These are phyloP conservation scores for Ptychochromis oligacanthus DNA, from an alignment of 2,113 vertebrate genomes.

Conservation along the genomic window DNA sequence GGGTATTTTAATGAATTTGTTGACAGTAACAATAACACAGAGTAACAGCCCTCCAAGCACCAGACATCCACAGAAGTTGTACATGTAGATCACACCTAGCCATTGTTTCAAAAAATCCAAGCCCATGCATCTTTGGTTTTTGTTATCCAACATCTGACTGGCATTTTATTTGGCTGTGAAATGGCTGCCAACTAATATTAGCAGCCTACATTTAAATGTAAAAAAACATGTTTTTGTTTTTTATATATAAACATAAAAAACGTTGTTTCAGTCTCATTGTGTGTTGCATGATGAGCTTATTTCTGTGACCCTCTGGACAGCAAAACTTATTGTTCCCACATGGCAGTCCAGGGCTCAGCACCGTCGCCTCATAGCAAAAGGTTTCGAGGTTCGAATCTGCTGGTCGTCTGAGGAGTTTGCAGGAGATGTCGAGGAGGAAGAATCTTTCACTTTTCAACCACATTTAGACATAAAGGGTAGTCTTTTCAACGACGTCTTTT, in stretches of 20 bases:
- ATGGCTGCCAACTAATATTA: no score
- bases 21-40: background rate
- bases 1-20: background rate
- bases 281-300: background rate
- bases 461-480: background rate
- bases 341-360: background rate
- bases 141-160: background rate
- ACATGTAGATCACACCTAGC: background rate
- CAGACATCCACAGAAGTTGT: background rate
- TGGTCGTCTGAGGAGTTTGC: background rate
- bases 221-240: background rate
- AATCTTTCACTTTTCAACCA: conserved; percentile 10
- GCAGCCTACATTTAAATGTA: background rate
- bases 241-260: background rate
- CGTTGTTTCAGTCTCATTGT: background rate
- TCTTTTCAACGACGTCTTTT: background rate
- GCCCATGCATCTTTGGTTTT: background rate
- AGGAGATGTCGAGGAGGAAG: background rate
- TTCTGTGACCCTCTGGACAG: background rate
- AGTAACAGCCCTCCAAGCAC: background rate
- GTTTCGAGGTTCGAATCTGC: background rate
- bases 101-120: background rate
- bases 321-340: background rate
- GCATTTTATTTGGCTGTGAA: conserved; percentile 1
- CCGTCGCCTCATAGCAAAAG: background rate